Evolutionary conservation across 2,113 vertebrate species (phyloP), one percentile per base, ranked within the genome.

Genomic region (Arenaria interpres): DNA sequence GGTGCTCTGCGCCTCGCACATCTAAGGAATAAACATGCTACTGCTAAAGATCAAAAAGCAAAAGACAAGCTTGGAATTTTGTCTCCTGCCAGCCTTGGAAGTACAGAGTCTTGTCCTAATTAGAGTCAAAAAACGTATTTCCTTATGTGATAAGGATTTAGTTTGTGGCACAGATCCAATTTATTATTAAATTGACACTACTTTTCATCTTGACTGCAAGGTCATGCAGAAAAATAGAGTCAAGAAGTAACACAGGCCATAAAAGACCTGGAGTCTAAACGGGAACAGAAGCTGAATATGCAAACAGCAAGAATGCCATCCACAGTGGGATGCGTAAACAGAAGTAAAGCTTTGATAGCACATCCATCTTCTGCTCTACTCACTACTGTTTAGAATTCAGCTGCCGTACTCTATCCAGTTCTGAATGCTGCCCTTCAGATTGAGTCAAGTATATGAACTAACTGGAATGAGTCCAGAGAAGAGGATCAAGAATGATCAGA

Each of bases 1-100:
- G 60, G 39, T 78, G 69, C 62, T 87, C 43, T 87, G 74, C 60
- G 80, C 43, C 62, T 93, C 66, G 45, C 39, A 85, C 7, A 53
- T 66, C 39, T 85, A 62, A 46, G 45, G 35, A 96, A 72, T 85
- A 89, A 92, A 82, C 19, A 45, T 4, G 7, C 46, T 78, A 69
- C 86, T 92, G 53, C 69, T 73, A 27, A 88, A 87, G 56, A 92
- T 64, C 30, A 87, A 77, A 93, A 32, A 90, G 23, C 41, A 74
- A 63, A 86, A 86, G 33, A 68, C 35, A 68, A 85, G 39, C 35
- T 46, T 56, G 43, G 43, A 93, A 87, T 88, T 83, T 30, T 62
- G 25, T 74, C 41, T 88, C 72, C 67, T 83, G 67, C n/a, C 79
- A 87, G 80, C 21, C 66, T 62, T 84, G 43, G 54, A 93, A 89